phyloP scores from a whole-genome alignment of 1,140 invertebrate genomes.

The Paralvinella palmiformis region DNA sequence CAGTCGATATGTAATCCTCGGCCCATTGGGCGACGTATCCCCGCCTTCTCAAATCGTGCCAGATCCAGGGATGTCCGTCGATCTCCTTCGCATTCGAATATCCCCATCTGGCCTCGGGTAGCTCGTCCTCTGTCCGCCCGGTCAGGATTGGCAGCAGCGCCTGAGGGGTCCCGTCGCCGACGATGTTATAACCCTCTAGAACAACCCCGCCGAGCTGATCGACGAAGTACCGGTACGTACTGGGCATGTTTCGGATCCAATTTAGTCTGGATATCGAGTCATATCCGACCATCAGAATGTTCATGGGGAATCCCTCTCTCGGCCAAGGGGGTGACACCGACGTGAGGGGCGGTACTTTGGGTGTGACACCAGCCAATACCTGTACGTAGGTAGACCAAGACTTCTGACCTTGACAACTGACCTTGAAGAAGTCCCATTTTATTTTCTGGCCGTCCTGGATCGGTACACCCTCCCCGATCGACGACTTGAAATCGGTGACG shows the following conservation, averaged over 20 bases:
- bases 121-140: constrained; percentile 74
- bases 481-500: too few species aligned
- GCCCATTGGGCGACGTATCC: constrained; percentile 65
- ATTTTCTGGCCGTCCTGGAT: too few species aligned
- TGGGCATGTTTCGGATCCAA: constrained; percentile 78
- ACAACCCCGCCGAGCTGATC: constrained; percentile 63
- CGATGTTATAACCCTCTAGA: constrained; percentile 80
- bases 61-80: constrained; percentile 63
- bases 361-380: too few species aligned
- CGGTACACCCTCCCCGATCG: too few species aligned
- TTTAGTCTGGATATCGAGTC: constrained; percentile 84
- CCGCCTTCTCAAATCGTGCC: constrained; percentile 47
- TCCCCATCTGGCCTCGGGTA: constrained; percentile 77
- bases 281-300: constrained; percentile 83
- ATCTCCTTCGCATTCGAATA: constrained; percentile 65
- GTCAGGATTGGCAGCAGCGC: constrained; percentile 89
- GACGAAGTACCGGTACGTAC: constrained; percentile 69
- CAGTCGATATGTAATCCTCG: constrained; percentile 77
- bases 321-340: too few species aligned
- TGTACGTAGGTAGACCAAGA: too few species aligned
- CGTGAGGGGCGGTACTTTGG: too few species aligned
- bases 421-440: too few species aligned
- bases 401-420: too few species aligned
- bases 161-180: constrained; percentile 90
- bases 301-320: too few species aligned